Base-by-base conservation (phyloP, 2,888 invertebrate species). In the Lacanobia wlatinum region DNA sequence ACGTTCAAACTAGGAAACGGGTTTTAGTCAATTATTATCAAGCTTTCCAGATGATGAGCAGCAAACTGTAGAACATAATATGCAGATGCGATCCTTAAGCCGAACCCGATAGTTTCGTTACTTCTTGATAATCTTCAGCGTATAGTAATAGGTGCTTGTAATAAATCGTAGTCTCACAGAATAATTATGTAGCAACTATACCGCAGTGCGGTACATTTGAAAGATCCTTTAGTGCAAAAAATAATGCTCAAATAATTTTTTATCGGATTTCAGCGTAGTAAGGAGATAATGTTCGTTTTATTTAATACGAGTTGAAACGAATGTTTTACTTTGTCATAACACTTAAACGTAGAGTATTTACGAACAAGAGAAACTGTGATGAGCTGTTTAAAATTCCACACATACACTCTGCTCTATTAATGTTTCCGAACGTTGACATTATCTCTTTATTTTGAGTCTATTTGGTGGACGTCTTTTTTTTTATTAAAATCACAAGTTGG, bases 121-220 rank as follows among this genome's bases (percentile, higher is more conserved):
- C n/a, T 58, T 48, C 38, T 1, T 67, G 23, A 66, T n/a, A 38
- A 50, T 38, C 16, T 52, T 52, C 10, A 18, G 18, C 46, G 14
- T 48, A 34, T 60, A 40, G 10, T 40, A 72, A 3, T 38, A 23
- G 34, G 23, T n/a, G 46, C 55, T 70, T 16, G 34, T 70, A 69
- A 73, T 82, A 73, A 69, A 82, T 82, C 60, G 16, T 69, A 28
- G 59, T 82, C 59, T 76, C 67, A 65, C 80, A 63, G 48, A 58
- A 60, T 70, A 70, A 74, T 76, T 76, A 73, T 50, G 28, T 61
- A 70, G 58, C 48, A 52, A 55, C 52, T 9, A 55, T 73, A 65
- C 78, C 65, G 72, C 70, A 79, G 14, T 76, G 73, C 77, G 69
- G 73, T 72, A 56, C 53, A 28, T 21, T 50, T 55, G 34, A 38